phyloP scores from a whole-genome alignment of 2,113 vertebrate species.

The Oenanthe melanoleuca region DNA sequence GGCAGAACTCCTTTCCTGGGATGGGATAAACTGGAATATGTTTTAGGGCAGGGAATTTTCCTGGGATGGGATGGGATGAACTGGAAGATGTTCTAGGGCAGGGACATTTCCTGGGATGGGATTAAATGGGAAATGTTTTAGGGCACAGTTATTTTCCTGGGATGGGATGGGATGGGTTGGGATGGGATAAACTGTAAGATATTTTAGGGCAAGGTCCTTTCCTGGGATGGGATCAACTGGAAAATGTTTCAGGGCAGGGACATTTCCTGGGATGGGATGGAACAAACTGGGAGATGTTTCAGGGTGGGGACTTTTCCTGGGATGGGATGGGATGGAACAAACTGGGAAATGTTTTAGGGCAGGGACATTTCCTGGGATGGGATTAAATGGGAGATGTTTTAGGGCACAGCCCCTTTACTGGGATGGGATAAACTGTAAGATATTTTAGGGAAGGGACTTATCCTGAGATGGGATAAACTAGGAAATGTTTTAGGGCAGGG shows the following conservation, averaged over 20 bases:
- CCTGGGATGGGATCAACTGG: too few species aligned
- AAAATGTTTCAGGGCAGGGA: too few species aligned
- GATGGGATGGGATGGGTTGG: too few species aligned
- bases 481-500: background rate
- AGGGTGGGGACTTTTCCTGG: background rate
- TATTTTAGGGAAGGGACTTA: background rate
- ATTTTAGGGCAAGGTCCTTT: fast-evolving
- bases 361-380: background rate
- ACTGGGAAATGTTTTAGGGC: background rate
- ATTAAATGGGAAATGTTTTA: too few species aligned
- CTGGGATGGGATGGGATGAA: too few species aligned
- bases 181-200: too few species aligned
- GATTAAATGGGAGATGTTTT: too few species aligned
- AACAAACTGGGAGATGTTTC: background rate
- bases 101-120: too few species aligned
- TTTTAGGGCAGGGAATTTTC: background rate
- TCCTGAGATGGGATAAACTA: background rate
- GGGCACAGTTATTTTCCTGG: background rate
- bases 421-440: background rate
- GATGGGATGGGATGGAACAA: background rate
- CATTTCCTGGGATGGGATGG: too few species aligned
- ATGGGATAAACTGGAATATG: too few species aligned
- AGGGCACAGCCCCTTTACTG: too few species aligned
- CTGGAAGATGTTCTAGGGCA: background rate
- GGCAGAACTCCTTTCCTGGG: too few species aligned